Evolutionary conservation across 2,113 vertebrate genomes (phyloP), one percentile per base, ranked within the genome.

Genomic region (Crotophaga sulcirostris): DNA sequence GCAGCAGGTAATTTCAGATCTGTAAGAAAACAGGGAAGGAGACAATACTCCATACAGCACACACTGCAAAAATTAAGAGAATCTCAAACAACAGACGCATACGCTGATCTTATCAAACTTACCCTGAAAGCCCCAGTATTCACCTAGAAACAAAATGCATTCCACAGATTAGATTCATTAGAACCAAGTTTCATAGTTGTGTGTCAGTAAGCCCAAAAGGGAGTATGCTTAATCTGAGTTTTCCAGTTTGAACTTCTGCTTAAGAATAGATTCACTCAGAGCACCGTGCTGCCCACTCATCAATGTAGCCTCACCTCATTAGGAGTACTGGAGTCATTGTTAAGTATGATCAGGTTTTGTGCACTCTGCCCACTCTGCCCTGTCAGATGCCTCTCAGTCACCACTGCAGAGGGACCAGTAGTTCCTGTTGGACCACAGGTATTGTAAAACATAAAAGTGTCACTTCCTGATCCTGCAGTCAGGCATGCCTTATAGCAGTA

Each of bases 361-460:
- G 98, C 94, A 96, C 98, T 99, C 97, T 99, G 99, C 73, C 99
- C 98, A 89, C 98, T 99, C 94, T 99, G 99, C 88, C 99, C 99
- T 74, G 99, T 99, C 96, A 99, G 98, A 96, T 99, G 99, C 94
- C 99, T 99, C 49, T 99, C 99, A 9, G 98, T 97, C 94, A 98
- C 97, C 96, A 98, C 98, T 90, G 98, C 99, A 94, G 99, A 98
- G 63, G 98, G 96, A 67, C 96, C 97, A 33, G 97, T 97, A 33
- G 97, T 97, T 93, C 99, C 99, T 88, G 98, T 93, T 21, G 99
- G 99, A 55, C 98, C 98, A 94, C 99, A 99, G 58, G 99, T 99
- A 95, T 99, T 99, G 98, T 99, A 99, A 98, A 99, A 99, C 99
- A 99, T 99, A 97, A 99, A 99, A 80, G 99, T 99, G 96, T 99